Percentiles rank a stretch among this genome's conserved stretches.
Evolutionary conservation across 2,888 invertebrate species (phyloP).

Genomic region (Tetheella fluctuosa): DNA sequence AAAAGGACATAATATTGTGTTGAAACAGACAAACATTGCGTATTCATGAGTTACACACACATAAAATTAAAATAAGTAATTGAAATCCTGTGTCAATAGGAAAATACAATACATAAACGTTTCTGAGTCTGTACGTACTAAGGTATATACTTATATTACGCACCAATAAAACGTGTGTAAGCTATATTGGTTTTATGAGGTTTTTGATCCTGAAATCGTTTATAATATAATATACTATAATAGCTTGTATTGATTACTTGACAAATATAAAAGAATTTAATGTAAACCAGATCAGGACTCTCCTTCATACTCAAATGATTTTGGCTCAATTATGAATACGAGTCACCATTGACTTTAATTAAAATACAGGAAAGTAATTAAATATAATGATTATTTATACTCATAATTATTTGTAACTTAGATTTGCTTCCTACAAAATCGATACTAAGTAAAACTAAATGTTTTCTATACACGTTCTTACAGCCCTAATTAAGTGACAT

Average conservation of each 20-base stretch:
- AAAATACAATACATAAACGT: conserved; percentile 1
- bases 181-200: neutral
- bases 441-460: neutral
- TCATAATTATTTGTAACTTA: too few relatives aligned
- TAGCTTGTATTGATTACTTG: neutral
- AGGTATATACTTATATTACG: neutral
- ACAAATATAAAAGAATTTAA: neutral
- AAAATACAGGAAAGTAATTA: too few relatives aligned
- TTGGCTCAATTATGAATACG: too few relatives aligned
- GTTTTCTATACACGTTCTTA: conserved; percentile 43
- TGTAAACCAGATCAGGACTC: too few relatives aligned
- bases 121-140: neutral
- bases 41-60: conserved; percentile 12
- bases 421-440: neutral
- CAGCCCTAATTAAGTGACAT: conserved; percentile 62
- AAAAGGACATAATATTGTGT: conserved; percentile 13
- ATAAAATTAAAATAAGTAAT: conserved; percentile 13
- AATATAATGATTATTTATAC: too few relatives aligned
- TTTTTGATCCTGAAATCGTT: neutral
- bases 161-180: neutral
- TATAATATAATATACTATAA: neutral
- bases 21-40: conserved; percentile 10
- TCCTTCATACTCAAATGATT: too few relatives aligned
- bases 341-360: too few relatives aligned
- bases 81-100: neutral